A percentile compares a stretch with the other conserved stretches of the same genome.
Evolutionary conservation across 2,113 vertebrate genomes (phyloP).

Genomic region (Podiceps cristatus): DNA sequence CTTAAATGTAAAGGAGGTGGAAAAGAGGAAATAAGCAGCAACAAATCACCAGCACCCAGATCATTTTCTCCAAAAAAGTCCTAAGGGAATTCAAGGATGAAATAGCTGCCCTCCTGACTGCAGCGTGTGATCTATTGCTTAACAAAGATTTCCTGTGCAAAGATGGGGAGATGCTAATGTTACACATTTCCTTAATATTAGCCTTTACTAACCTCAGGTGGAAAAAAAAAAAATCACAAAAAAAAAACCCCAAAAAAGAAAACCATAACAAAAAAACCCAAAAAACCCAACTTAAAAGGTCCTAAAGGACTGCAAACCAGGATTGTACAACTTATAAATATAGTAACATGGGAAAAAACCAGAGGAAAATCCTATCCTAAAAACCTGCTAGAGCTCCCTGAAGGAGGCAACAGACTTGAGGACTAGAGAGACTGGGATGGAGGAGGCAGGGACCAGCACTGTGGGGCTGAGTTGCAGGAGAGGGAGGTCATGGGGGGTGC

Average conservation of each 20-base stretch:
- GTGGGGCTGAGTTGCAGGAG: neutral
- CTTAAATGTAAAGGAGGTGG: neutral
- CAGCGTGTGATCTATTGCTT: neutral
- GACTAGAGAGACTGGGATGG: neutral
- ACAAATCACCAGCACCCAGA: neutral
- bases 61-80: rapidly evolving
- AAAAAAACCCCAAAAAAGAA: neutral
- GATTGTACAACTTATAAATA: neutral
- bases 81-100: neutral
- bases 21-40: neutral
- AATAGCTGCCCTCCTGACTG: neutral
- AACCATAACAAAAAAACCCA: too few species aligned
- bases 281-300: neutral
- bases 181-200: too few species aligned
- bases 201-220: too few species aligned
- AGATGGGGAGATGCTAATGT: neutral
- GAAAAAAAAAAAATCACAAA: too few species aligned
- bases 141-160: neutral
- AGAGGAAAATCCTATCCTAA: neutral
- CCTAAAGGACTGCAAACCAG: neutral
- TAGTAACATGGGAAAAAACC: rapidly evolving
- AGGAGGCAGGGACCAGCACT: neutral
- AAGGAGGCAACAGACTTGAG: neutral
- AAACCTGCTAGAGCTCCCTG: neutral
- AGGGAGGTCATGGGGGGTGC: rapidly evolving